Evolutionary conservation across 1,140 invertebrate species (phyloP).

Genomic region (Neodiprion virginianus): DNA sequence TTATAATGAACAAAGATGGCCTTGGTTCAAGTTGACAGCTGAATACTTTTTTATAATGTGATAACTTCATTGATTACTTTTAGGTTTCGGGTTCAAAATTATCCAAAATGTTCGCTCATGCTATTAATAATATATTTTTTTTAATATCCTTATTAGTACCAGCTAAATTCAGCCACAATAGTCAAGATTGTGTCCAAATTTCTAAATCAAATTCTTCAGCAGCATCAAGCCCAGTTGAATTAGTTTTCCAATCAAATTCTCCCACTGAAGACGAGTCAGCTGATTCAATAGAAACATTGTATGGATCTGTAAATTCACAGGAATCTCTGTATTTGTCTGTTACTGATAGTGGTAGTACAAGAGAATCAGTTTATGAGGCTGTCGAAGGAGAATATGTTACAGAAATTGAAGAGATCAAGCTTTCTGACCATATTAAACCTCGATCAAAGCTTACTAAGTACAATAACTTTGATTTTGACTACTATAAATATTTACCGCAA

Average conservation of each 20-base stretch:
- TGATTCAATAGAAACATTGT: conserved; percentile 28
- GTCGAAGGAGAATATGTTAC: not conserved
- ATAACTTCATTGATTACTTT: not conserved
- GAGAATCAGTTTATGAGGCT: not conserved
- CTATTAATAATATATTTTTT: conserved; percentile 22
- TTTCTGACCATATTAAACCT: conserved; percentile 18
- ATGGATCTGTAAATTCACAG: conserved; percentile 25
- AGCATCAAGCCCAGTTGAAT: not conserved
- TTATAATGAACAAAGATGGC: not conserved
- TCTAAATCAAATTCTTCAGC: not conserved
- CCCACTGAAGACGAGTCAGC: conserved; percentile 12
- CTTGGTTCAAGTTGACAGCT: not conserved
- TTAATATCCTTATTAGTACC: conserved; percentile 22
- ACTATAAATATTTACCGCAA: too few species aligned
- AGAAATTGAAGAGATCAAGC: conserved; percentile 5
- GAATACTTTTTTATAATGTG: not conserved
- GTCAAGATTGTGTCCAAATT: not conserved
- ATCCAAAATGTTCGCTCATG: conserved; percentile 22
- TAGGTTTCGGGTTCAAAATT: not conserved
- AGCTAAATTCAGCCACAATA: not conserved
- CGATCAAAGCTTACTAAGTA: conserved; percentile 31
- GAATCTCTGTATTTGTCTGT: conserved; percentile 26
- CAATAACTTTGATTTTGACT: conserved; percentile 9
- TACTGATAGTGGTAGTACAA: conserved; percentile 15
- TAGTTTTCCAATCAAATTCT: not conserved